Evolutionary conservation across 2,888 invertebrate species (phyloP).

Genomic region (Caenorhabditis virilis): DNA sequence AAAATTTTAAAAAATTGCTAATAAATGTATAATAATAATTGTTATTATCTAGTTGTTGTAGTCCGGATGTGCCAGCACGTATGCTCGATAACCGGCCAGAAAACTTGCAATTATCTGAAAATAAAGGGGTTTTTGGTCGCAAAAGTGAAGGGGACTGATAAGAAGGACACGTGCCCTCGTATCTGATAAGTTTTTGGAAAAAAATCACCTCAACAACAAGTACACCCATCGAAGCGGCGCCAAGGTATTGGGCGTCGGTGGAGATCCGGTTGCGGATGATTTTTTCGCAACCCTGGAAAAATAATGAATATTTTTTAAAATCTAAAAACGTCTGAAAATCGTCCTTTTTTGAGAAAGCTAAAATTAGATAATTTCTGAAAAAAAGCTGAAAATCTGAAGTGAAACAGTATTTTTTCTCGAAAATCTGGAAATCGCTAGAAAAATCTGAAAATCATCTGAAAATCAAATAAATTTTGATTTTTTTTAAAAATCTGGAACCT

Average conservation of each 20-base stretch:
- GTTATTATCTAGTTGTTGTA: slow-evolving; percentile 2
- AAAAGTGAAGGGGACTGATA: too few species aligned
- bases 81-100: slow-evolving; percentile 45
- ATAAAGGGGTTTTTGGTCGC: not conserved
- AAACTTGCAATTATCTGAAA: slow-evolving; percentile 49
- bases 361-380: not conserved
- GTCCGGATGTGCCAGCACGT: slow-evolving; percentile 36
- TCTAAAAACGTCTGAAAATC: too few species aligned
- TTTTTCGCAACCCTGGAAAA: slow-evolving; percentile 44
- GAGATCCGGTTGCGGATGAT: slow-evolving; percentile 35
- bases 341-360: not conserved
- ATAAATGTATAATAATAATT: not conserved
- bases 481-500: too few species aligned
- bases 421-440: too few species aligned
- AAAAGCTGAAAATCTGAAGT: slow-evolving; percentile 2
- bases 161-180: not conserved
- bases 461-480: too few species aligned
- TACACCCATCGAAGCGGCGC: slow-evolving; percentile 47
- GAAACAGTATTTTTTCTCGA: too few species aligned
- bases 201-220: slow-evolving; percentile 39
- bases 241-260: slow-evolving; percentile 41
- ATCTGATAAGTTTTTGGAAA: not conserved
- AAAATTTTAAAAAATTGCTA: too few species aligned
- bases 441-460: too few species aligned
- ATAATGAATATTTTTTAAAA: not conserved